Percentiles rank a stretch among this genome's conserved stretches.
Evolutionary conservation across 2,888 invertebrate genomes (phyloP).

Genomic region (Teleiodes luculella): DNA sequence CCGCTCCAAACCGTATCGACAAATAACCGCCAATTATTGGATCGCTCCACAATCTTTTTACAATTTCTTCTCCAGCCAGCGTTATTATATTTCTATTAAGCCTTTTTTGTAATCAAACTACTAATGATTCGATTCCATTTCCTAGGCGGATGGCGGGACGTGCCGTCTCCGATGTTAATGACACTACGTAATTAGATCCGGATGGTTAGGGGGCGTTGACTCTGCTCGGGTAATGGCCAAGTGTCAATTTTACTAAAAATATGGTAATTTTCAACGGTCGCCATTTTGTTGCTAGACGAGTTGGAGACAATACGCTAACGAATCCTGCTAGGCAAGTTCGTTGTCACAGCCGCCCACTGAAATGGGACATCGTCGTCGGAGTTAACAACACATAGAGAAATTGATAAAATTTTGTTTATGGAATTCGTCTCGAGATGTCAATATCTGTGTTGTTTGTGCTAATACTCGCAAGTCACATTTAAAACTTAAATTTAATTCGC

Average conservation of each 20-base stretch:
- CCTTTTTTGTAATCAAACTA: slow-evolving; percentile 79
- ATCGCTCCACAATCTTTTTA: slow-evolving; percentile 79
- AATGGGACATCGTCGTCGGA: neutral
- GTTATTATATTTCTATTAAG: slow-evolving; percentile 80
- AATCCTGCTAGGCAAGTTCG: neutral
- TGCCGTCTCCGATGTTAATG: slow-evolving; percentile 76
- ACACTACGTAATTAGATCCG: slow-evolving; percentile 77
- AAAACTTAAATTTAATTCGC: too few relatives aligned
- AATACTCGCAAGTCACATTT: too few relatives aligned
- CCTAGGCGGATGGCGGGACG: slow-evolving; percentile 65
- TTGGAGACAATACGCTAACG: neutral
- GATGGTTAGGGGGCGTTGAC: slow-evolving; percentile 75
- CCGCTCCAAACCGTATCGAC: slow-evolving; percentile 77
- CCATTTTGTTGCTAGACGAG: slow-evolving; percentile 46
- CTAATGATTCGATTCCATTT: slow-evolving; percentile 80
- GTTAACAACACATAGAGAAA: too few relatives aligned
- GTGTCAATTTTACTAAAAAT: slow-evolving; percentile 75
- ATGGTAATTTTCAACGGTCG: slow-evolving; percentile 62
- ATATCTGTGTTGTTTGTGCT: too few relatives aligned
- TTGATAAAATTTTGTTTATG: too few relatives aligned
- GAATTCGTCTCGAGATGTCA: too few relatives aligned
- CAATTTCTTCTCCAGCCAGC: slow-evolving; percentile 74
- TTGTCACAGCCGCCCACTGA: neutral
- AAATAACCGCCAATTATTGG: slow-evolving; percentile 78
- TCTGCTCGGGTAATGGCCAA: slow-evolving; percentile 53